These are phyloP conservation scores for Hippocampus guttulatus DNA, from an alignment of 2,113 vertebrate species.

Conservation along the genomic window DNA sequence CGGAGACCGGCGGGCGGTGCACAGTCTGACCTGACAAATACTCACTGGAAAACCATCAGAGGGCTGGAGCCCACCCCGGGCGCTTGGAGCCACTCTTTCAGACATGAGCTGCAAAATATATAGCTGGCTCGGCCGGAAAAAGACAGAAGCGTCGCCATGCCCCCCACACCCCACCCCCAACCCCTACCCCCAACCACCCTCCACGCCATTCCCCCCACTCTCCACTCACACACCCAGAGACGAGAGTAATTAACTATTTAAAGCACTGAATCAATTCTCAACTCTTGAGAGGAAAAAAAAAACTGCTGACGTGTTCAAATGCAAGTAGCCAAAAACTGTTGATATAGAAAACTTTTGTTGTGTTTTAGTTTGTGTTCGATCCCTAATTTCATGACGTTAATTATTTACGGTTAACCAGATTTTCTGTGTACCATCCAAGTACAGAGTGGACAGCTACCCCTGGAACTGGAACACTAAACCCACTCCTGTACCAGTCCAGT, in stretches of 20 bases:
- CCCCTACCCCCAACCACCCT: slow-evolving; percentile 23
- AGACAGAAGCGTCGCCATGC: slow-evolving; percentile 58
- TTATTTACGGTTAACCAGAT: neutral
- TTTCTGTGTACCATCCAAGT: too few relatives aligned
- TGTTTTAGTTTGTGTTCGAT: neutral
- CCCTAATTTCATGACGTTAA: neutral
- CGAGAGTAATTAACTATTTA: slow-evolving; percentile 73
- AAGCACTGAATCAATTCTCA: slow-evolving; percentile 44
- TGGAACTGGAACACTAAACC: too few relatives aligned
- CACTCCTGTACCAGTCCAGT: too few relatives aligned
- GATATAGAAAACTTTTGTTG: neutral
- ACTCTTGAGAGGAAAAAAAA: neutral
- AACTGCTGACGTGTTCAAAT: slow-evolving; percentile 1
- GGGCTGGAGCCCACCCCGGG: slow-evolving; percentile 79
- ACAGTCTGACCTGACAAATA: slow-evolving; percentile 91
- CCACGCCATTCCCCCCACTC: slow-evolving; percentile 32
- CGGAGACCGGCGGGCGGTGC: slow-evolving; percentile 85
- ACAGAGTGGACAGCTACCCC: too few relatives aligned
- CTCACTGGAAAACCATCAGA: slow-evolving; percentile 88
- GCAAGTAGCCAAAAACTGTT: neutral
- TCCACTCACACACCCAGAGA: slow-evolving; percentile 62
- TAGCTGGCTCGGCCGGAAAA: slow-evolving; percentile 67
- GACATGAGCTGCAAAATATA: slow-evolving; percentile 78
- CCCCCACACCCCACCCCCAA: slow-evolving; percentile 27
- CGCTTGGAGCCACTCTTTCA: slow-evolving; percentile 82